Base-by-base conservation (phyloP, 1,140 invertebrate species). In the Latrodectus geometricus region DNA sequence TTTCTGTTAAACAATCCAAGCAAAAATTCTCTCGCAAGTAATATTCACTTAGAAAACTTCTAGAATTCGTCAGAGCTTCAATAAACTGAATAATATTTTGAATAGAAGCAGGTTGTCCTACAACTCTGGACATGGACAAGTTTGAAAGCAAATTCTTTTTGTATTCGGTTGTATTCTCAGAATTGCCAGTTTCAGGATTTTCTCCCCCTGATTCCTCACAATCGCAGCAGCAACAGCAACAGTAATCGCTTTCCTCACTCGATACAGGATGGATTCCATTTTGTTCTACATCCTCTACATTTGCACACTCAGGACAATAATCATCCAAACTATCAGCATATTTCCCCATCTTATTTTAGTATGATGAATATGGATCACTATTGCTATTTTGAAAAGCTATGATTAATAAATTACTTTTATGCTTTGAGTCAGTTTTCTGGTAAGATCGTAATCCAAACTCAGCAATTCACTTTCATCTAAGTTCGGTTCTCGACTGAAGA, bases 61-160 rank as follows among this genome's bases (percentile, higher is more conserved):
- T 20, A 21, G 70, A 74, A 65, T 74, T 15, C 8, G 70, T 49
- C 4, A 83, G 1, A 11, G 80, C 70, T 74, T 83, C 80, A 9
- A 83, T 52, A 21, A 74, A 83, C 35, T 83, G 80, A 23, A 83
- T 35, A 21, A 83, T 12, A 49, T 74, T 73, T 49, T 83, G 80
- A 9, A 83, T 74, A 4, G 80, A 61, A 20, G 69, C 70, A 56
- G 21, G 69, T 14, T 83, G 68, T 74, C 80, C 56, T 15, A 50
- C 74, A n/a, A 52, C 65, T n/a, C 80, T 68, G 14, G 12, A 21
- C 9, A 74, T 48, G 12, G 80, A 74, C 4, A 83, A 12, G 50
- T 66, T 65, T 4, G 69, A 74, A 4, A 83, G 21, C 9, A 83
- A 9, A 74, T 83, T 54, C 12, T 74, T 74, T 21, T 83, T 83